These are phyloP conservation scores for Betta splendens DNA, from an alignment of 2,797 vertebrate species.

Conservation along the genomic window DNA sequence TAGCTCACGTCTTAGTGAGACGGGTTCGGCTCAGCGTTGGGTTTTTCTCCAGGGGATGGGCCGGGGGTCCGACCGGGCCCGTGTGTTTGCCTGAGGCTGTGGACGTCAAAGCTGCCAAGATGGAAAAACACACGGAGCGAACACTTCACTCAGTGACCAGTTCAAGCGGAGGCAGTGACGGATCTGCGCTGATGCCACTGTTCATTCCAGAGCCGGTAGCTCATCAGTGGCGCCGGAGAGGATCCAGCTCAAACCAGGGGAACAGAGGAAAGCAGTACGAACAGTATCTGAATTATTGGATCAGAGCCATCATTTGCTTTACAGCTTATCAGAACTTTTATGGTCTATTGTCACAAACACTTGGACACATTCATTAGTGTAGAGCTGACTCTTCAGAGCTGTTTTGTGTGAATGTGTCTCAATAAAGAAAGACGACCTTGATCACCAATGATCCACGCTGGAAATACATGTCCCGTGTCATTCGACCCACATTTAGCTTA, in stretches of 20 bases:
- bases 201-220: constrained; percentile 10
- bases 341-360: too few species aligned
- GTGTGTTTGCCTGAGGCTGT: constrained; percentile 2
- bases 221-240: constrained; percentile 12
- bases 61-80: constrained; percentile 8
- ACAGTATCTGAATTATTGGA: too few species aligned
- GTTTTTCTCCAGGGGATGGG: constrained; percentile 7
- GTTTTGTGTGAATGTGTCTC: background rate
- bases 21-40: background rate
- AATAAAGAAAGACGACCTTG: background rate
- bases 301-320: too few species aligned
- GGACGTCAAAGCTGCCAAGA: constrained; percentile 30
- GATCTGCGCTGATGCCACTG: constrained; percentile 6
- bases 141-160: constrained; percentile 3
- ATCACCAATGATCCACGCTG: background rate
- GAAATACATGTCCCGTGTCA: constrained; percentile 20
- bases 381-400: background rate
- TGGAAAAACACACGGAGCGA: constrained; percentile 42
- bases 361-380: background rate
- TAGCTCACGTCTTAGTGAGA: background rate
- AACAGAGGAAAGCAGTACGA: background rate
- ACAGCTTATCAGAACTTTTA: too few species aligned
- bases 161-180: constrained; percentile 10
- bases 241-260: background rate
- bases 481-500: constrained; percentile 27